These are phyloP conservation scores for Rhinichthys klamathensis DNA, from an alignment of 2,113 vertebrate species.

Conservation along the genomic window DNA sequence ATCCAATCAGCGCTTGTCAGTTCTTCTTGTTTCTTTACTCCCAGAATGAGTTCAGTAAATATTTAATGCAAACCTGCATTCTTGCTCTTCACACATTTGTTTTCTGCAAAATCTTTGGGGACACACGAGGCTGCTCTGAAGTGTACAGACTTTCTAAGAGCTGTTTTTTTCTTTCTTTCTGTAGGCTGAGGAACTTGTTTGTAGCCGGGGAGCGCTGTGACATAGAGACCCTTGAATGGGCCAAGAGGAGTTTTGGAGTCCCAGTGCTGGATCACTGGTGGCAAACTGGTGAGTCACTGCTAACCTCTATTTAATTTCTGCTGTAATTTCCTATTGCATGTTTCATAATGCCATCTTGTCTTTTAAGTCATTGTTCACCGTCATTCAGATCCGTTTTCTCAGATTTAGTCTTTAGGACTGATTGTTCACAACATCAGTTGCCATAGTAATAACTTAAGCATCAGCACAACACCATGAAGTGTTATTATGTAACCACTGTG, in stretches of 20 bases:
- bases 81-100: not conserved
- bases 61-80: not conserved
- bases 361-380: not conserved
- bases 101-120: not conserved
- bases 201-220: conserved; percentile 95
- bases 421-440: not conserved
- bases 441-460: not conserved
- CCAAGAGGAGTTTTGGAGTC: conserved; percentile 87
- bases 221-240: conserved; percentile 90
- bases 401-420: not conserved
- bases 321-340: not conserved
- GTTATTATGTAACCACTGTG: not conserved
- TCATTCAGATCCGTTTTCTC: not conserved
- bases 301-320: not conserved
- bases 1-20: not conserved
- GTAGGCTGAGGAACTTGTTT: conserved; percentile 86
- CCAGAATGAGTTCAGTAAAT: not conserved
- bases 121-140: not conserved
- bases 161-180: conserved; percentile 43
- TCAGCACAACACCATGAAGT: not conserved
- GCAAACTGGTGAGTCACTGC: conserved; percentile 88
- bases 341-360: not conserved
- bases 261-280: conserved; percentile 98
- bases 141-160: not conserved
- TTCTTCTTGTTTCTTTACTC: not conserved